Conservation (phyloP, 1,140 invertebrate species). For the Lepidurus couesii region DNA sequence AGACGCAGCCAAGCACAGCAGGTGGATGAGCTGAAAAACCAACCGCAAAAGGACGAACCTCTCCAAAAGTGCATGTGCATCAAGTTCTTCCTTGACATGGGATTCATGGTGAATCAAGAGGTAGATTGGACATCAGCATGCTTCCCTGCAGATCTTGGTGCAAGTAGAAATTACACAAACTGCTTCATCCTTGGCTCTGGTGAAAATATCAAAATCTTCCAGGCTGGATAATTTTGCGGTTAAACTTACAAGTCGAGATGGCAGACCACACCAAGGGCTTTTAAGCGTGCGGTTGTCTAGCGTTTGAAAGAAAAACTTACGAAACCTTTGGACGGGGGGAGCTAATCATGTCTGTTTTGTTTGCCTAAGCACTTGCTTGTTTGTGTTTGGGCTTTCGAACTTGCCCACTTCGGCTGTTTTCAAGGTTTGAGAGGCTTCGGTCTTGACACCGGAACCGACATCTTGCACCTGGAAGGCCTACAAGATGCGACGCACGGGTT, state of each 20-base stretch:
- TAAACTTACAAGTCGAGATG: background rate
- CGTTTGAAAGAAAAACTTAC: background rate
- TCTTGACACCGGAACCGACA: background rate
- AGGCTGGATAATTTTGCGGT: background rate
- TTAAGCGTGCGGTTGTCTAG: background rate
- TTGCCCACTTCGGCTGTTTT: background rate
- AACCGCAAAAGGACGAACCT: background rate
- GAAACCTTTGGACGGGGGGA: background rate
- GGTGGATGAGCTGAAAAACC: background rate
- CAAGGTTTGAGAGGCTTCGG: background rate
- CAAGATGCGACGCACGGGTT: background rate
- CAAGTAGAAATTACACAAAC: too few relatives aligned
- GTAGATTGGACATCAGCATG: background rate
- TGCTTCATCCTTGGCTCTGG: too few relatives aligned
- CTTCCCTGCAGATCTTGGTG: background rate
- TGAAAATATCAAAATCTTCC: background rate
- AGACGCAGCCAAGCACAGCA: background rate
- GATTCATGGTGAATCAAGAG: background rate
- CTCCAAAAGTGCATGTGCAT: background rate
- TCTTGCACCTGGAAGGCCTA: background rate
- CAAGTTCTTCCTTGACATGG: background rate
- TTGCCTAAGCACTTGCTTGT: background rate
- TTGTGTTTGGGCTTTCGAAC: constrained; percentile 3
- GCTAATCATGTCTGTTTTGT: constrained; percentile 6
- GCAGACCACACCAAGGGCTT: background rate